A percentile compares a stretch with the other conserved stretches of the same genome.
phyloP scores from a whole-genome alignment of 2,797 vertebrate genomes.

The Tarsius wallacei region DNA sequence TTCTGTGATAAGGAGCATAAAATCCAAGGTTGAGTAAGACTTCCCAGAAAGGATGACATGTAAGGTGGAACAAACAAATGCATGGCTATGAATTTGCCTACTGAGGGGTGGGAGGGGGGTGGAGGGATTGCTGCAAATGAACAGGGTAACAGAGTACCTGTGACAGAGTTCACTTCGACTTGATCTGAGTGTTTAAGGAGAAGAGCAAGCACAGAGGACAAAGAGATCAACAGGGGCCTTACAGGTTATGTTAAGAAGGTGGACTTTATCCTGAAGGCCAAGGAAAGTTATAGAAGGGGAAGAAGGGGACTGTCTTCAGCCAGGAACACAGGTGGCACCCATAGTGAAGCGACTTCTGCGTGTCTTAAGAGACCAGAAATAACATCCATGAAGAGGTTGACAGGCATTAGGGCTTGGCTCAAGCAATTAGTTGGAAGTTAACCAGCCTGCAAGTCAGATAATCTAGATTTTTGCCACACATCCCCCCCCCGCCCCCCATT shows the following conservation, averaged over 20 bases:
- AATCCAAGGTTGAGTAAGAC: neutral
- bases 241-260: neutral
- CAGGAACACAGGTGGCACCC: neutral
- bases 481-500: no score
- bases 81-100: neutral
- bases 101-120: no score
- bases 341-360: neutral
- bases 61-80: neutral
- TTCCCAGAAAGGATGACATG: neutral
- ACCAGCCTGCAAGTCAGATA: neutral
- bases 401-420: neutral
- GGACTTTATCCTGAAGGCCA: neutral
- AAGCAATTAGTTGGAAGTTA: neutral
- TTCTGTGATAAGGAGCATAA: neutral
- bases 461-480: neutral
- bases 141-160: neutral
- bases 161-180: neutral
- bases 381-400: neutral
- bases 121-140: neutral
- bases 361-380: constrained; percentile 4
- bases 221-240: neutral
- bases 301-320: neutral
- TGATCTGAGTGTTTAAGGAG: neutral
- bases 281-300: neutral
- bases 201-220: neutral